Percentiles rank a stretch among this genome's conserved stretches.
phyloP scores from a whole-genome alignment of 2,888 invertebrate genomes.

The Amphipyra tragopoginis region DNA sequence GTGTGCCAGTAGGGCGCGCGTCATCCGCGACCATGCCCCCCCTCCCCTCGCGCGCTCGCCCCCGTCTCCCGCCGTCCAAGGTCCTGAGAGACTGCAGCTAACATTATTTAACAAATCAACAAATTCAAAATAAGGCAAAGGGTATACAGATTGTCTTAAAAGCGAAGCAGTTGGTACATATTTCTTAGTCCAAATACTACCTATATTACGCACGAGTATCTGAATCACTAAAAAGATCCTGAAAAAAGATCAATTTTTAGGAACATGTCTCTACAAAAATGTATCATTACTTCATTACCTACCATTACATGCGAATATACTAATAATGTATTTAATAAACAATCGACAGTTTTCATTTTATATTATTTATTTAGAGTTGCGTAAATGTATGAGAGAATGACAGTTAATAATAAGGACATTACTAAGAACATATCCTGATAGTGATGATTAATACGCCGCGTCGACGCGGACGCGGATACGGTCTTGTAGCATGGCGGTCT shows the following conservation, averaged over 20 bases:
- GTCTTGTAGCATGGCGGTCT: constrained; percentile 5
- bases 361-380: constrained; percentile 3
- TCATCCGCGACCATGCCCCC: constrained; percentile 85
- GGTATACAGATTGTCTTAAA: constrained; percentile 31
- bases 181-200: neutral
- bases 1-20: constrained; percentile 89
- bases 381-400: constrained; percentile 18
- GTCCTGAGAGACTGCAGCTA: constrained; percentile 84
- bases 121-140: constrained; percentile 68
- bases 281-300: too few species aligned
- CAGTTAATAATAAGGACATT: constrained; percentile 41
- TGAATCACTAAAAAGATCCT: too few species aligned
- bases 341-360: too few species aligned
- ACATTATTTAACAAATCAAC: constrained; percentile 72
- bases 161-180: neutral
- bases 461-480: constrained; percentile 57
- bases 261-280: too few species aligned
- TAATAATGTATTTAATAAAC: too few species aligned
- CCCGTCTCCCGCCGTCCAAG: constrained; percentile 78
- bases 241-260: too few species aligned
- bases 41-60: constrained; percentile 65
- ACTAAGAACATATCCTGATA: constrained; percentile 54
- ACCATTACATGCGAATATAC: too few species aligned
- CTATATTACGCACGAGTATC: too few species aligned
- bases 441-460: constrained; percentile 52